These are phyloP conservation scores for Chlorops oryzae DNA, from an alignment of 1,140 invertebrate genomes.

Conservation along the genomic window DNA sequence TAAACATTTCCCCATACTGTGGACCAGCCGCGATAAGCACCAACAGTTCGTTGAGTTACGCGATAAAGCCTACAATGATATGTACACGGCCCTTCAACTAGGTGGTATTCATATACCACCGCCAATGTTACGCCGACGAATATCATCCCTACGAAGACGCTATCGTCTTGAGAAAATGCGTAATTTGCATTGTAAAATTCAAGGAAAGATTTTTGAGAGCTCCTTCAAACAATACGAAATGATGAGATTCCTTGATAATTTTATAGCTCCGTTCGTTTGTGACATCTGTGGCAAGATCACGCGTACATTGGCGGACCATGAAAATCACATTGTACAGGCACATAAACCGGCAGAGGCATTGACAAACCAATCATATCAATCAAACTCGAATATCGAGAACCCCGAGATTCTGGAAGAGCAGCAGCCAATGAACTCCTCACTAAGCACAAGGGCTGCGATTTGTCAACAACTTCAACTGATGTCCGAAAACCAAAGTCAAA, in stretches of 20 bases:
- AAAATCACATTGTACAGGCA: not conserved
- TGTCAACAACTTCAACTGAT: too few species aligned
- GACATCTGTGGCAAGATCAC: not conserved
- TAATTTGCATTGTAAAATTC: constrained; percentile 16
- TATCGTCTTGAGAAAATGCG: constrained; percentile 34
- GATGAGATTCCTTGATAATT: constrained; percentile 30
- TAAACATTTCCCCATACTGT: constrained; percentile 34
- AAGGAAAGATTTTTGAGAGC: constrained; percentile 19
- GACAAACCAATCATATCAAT: too few species aligned
- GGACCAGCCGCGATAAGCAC: constrained; percentile 31
- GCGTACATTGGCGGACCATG: constrained; percentile 6
- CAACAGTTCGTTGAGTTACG: too few species aligned
- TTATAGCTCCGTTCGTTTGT: constrained; percentile 34
- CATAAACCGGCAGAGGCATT: too few species aligned
- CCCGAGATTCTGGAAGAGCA: too few species aligned
- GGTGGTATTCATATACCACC: constrained; percentile 30
- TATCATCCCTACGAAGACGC: constrained; percentile 34
- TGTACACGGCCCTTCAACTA: too few species aligned
- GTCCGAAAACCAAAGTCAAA: too few species aligned
- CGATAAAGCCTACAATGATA: too few species aligned
- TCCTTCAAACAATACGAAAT: constrained; percentile 30
- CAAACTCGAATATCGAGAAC: too few species aligned
- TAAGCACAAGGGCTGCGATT: too few species aligned
- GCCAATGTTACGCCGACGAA: constrained; percentile 30
- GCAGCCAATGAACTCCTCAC: too few species aligned